phyloP scores from a whole-genome alignment of 2,797 vertebrate species.

The Eulemur albifrons region DNA sequence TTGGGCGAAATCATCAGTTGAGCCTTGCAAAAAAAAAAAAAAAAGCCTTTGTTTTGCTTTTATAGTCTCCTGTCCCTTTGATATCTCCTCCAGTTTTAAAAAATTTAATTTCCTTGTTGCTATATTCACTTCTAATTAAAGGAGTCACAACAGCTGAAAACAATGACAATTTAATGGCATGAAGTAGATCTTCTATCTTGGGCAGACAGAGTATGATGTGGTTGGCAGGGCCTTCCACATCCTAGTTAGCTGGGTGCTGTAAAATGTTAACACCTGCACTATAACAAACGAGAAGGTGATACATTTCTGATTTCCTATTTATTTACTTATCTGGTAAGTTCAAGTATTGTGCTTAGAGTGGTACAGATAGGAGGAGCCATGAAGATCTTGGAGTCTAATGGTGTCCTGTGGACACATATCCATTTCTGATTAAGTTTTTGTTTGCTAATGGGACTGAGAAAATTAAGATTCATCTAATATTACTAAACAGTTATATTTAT shows the following conservation, averaged over 20 bases:
- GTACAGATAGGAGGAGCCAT: neutral
- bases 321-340: neutral
- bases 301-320: neutral
- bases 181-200: conserved; percentile 23
- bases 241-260: neutral
- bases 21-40: neutral
- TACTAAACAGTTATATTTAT: neutral
- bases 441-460: neutral
- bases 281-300: neutral
- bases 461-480: neutral
- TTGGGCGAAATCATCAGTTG: conserved; percentile 35
- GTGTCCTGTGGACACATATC: neutral
- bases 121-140: conserved; percentile 28
- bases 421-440: neutral
- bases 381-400: neutral
- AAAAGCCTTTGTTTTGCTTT: conserved; percentile 19
- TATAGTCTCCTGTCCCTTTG: conserved; percentile 28
- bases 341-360: neutral
- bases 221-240: neutral
- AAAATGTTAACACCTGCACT: neutral
- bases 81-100: conserved; percentile 17
- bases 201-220: neutral
- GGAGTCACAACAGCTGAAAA: conserved; percentile 16
- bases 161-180: neutral
- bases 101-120: conserved; percentile 30